phyloP scores from a whole-genome alignment of 2,797 vertebrate species.

The Salmo trutta region DNA sequence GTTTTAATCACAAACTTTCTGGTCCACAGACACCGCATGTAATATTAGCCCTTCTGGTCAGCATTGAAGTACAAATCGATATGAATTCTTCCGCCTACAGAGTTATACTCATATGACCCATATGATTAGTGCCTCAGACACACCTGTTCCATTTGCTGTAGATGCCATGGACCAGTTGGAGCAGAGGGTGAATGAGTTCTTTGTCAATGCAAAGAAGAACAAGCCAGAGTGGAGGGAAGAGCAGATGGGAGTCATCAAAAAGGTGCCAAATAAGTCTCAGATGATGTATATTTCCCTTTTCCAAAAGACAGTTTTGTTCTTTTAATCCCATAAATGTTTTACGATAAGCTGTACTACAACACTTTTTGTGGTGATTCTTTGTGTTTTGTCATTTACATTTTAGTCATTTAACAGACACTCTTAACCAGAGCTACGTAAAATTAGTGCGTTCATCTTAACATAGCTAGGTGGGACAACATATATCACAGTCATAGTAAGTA shows the following conservation, averaged over 20 bases:
- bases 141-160: slow-evolving; percentile 48
- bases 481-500: too few species aligned
- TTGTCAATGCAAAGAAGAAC: slow-evolving; percentile 98
- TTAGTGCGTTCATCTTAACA: too few species aligned
- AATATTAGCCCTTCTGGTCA: neutral
- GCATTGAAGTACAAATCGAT: neutral
- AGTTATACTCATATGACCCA: neutral
- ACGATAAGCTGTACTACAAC: too few species aligned
- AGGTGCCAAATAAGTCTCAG: slow-evolving; percentile 72
- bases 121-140: neutral
- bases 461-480: too few species aligned
- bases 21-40: neutral
- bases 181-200: slow-evolving; percentile 97
- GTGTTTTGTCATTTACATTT: too few species aligned
- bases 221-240: slow-evolving; percentile 99
- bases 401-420: too few species aligned
- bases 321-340: neutral
- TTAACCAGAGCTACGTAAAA: too few species aligned
- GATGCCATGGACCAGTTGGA: slow-evolving; percentile 99
- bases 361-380: too few species aligned
- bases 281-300: neutral
- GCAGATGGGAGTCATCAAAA: slow-evolving; percentile 98
- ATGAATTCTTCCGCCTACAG: neutral
- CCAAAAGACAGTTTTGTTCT: neutral
- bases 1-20: too few species aligned